These are phyloP conservation scores for Antheraea mylitta DNA, from an alignment of 1,140 invertebrate species.

Conservation along the genomic window DNA sequence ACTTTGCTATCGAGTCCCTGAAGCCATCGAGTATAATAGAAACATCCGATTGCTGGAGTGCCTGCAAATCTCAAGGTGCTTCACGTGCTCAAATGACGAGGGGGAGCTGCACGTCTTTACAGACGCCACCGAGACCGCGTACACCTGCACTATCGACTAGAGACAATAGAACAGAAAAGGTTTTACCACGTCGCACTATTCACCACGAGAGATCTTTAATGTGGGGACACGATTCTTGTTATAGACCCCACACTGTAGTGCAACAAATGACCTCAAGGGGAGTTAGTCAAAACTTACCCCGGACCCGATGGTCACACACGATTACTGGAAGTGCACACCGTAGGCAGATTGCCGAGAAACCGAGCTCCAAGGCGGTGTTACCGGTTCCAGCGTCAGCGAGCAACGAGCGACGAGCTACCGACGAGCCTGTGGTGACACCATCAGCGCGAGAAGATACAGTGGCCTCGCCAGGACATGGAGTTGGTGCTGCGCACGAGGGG, in stretches of 20 bases:
- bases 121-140: constrained; percentile 22
- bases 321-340: neutral
- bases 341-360: no score
- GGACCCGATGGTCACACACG: constrained; percentile 2
- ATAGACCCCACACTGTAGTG: constrained; percentile 28
- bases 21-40: constrained; percentile 3
- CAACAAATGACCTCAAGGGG: constrained; percentile 2
- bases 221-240: constrained; percentile 21
- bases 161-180: neutral
- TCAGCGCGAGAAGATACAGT: no score
- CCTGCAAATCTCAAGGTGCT: constrained; percentile 15
- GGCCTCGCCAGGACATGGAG: no score
- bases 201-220: constrained; percentile 23
- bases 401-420: no score
- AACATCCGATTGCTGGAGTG: constrained; percentile 18
- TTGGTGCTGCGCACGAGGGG: no score
- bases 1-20: neutral
- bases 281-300: no score
- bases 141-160: constrained; percentile 24
- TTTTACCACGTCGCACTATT: constrained; percentile 7
- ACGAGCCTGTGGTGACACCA: no score
- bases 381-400: no score
- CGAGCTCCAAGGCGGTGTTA: no score
- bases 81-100: constrained; percentile 10
- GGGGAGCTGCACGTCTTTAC: constrained; percentile 32